Base-by-base conservation (phyloP, 2,888 invertebrate genomes). In the Leptopilina myrica region DNA sequence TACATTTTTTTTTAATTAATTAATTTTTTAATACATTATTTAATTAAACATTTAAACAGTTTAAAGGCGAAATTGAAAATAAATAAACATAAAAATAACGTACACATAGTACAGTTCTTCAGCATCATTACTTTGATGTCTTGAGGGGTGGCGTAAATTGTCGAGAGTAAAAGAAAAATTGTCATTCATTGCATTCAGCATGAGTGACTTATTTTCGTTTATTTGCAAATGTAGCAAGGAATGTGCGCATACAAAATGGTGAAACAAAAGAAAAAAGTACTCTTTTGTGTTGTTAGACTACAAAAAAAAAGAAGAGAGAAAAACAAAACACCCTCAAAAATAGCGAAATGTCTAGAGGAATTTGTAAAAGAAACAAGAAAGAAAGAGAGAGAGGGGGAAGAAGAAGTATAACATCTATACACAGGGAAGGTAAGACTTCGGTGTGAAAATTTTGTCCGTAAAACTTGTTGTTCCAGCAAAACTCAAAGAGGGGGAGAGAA, bases 371-470 rank as follows among this genome's bases (percentile, higher is more conserved):
- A 12, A 49, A 49, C 49, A 49, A 49, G 2, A 49, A 20, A 49
- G 49, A 9, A 49, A 4, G 49, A 46, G 46, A 46, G 9, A 49
- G 12, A 67, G 20, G 12, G 26, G 2, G 46, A 7, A 7, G 26
- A 7, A 20, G 49, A 12, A 53, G 20, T 14, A 5, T 69, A 69
- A 46, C 49, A 14, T 69, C 49, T 69, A 26, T 6, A 69, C 59
- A 20, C 33, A 33, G 3, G 20, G 53, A 12, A 53, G 49, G 49
- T 69, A 69, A 26, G 49, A 7, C n/a, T 73, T 33, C 20, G 26
- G 73, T 77, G 79, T 80, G 78, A 82, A 81, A 82, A 81, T 82
- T 82, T 65, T 79, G 76, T 66, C 80, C 80, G 80, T 81, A 83
- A 83, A 81, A 80, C 69, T 80, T 78, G 80, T 62, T 79, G 79